Base-by-base conservation (phyloP, 2,888 invertebrate genomes). In the Elaeidobius kamerunicus region DNA sequence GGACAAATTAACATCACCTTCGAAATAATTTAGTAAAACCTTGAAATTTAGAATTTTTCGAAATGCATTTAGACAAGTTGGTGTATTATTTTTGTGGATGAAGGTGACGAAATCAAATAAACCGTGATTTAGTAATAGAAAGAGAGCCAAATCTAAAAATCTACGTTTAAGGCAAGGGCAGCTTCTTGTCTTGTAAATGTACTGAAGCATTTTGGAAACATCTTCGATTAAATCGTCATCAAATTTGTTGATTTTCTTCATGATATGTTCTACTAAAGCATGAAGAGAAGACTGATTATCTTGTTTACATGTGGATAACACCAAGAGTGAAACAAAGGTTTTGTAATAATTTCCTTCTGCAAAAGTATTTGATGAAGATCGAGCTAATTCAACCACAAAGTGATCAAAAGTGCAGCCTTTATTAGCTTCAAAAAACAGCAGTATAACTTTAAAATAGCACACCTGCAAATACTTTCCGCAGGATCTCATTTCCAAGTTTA, bases 271-370 rank as follows among this genome's bases (percentile, higher is more conserved):
- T 15, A 57, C 3, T 7, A 56, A 18, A 9, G 16, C 7, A 36
- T 59, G 20, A 15, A 57, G 55, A 52, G 49, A 49, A n/a, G n/a
- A n/a, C n/a, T n/a, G n/a, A n/a, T n/a, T 15, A 9, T 45, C 14
- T 46, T 40, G 11, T 58, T 43, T 5, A 35, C 16, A 17, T 16
- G 27, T 2, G 16, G 59, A 28, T 41, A 64, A 55, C 32, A 59
- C 41, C 43, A 64, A 32, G 40, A 63, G 49, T 32, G 54, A 52
- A 19, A 61, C 44, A 50, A 63, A 55, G 14, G 56, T 52, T 62
- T 65, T 65, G 35, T 64, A 60, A 43, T 61, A 42, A 51, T 58
- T 56, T 9, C n/a, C n/a, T n/a, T n/a, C n/a, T n/a, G n/a, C n/a
- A n/a, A n/a, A n/a, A n/a, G n/a, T n/a, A n/a, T n/a, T n/a, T n/a